These are phyloP conservation scores for Melanogrammus aeglefinus DNA, from an alignment of 2,797 vertebrate genomes.

Conservation along the genomic window DNA sequence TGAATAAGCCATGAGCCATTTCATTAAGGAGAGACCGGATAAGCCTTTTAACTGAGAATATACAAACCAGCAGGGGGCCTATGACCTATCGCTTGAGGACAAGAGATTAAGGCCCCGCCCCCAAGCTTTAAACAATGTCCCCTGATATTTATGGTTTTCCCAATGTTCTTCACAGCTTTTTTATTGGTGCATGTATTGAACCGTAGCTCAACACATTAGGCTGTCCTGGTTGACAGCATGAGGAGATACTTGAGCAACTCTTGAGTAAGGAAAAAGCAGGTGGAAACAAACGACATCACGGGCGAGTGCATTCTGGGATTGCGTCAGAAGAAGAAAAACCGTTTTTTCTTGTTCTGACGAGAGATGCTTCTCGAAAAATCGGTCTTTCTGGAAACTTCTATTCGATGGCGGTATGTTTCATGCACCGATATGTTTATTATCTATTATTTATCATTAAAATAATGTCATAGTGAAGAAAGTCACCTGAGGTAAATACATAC, in stretches of 20 bases:
- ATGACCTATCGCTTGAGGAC: not conserved
- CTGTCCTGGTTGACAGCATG: not conserved
- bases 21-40: slow-evolving; percentile 15
- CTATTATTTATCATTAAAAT: too few species aligned
- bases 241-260: not conserved
- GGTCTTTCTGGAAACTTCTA: too few species aligned
- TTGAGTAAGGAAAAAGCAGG: not conserved
- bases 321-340: too few species aligned
- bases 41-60: slow-evolving; percentile 12
- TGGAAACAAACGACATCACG: not conserved
- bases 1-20: slow-evolving; percentile 26
- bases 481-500: slow-evolving; percentile 1
- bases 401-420: too few species aligned
- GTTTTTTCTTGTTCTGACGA: too few species aligned
- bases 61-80: not conserved
- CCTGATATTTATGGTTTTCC: not conserved
- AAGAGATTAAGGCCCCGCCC: not conserved
- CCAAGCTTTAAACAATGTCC: not conserved
- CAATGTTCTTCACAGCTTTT: not conserved
- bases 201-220: not conserved
- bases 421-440: too few species aligned
- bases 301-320: too few species aligned
- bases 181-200: not conserved
- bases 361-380: too few species aligned
- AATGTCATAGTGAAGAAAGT: too few species aligned